Base-by-base conservation (phyloP, 2,888 invertebrate species). In the Antheraea yamamai region DNA sequence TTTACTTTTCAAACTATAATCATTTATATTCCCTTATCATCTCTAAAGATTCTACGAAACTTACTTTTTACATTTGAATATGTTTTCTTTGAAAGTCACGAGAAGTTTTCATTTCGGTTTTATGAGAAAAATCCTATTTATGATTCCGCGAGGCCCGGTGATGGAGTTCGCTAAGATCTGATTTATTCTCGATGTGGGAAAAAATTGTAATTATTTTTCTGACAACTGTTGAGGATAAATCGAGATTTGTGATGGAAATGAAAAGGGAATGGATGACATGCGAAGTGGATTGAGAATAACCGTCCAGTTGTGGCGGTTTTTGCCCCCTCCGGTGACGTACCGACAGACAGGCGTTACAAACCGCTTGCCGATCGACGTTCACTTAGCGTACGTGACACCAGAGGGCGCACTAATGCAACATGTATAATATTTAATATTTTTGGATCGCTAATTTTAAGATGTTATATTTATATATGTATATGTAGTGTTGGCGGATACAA, bases 401-500 rank as follows among this genome's bases (percentile, higher is more conserved):
- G 91, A 89, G 91, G 94, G 93, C 91, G 93, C 91, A 89, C 90
- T 90, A 90, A 91, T 89, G 92, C 92, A 91, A 91, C 91, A 91
- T 92, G 94, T 93, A 95, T 94, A 66, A 66, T 66, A 95, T 94
- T 95, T 95, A 93, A 93, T 95, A 95, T 95, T 95, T 95, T 95
- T 95, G 95, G 95, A 95, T 94, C 91, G 94, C 95, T 95, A 94
- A 94, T 94, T 94, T 95, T 95, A 95, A 94, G 95, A 95, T 92
- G 93, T 94, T 95, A 94, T 94, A 95, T 95, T 95, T 95, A 94
- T 93, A 94, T 94, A 94, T 95, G 91, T 94, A 94, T 93, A 94
- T 92, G 94, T 94, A 94, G 94, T 91, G 86, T 89, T 88, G 94
- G 95, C 94, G 94, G 86, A 89, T 94, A 93, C 94, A 87, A 88